Evolutionary conservation across 2,113 vertebrate species (phyloP), one percentile per base, ranked within the genome.

Genomic region (Macrotus californicus): DNA sequence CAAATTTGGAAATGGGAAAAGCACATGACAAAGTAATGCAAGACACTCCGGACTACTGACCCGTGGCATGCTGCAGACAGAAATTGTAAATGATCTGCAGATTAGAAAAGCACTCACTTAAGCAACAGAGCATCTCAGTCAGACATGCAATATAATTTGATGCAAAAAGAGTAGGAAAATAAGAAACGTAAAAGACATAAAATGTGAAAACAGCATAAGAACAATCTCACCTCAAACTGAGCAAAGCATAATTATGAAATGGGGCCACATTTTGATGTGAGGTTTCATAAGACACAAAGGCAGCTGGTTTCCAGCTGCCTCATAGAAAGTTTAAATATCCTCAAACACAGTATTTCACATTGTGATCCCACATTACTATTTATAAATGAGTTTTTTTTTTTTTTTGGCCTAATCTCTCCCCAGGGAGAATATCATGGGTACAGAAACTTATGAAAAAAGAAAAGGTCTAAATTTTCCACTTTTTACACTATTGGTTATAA

Each of bases 381-480:
- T 85, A 84, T 95, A 97, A 94, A 83, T 96, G 24, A 98, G 91
- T 91, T 2, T 77, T 97, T 96, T 94, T 83, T 89, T 91, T 2
- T 77, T 97, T 96, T 94, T 83, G 93, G 96, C 97, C 96, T 96
- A 82, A 96, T 92, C 95, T 96, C 94, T 97, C 89, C 93, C 93
- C 97, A 98, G 97, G 98, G 96, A 98, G 97, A 98, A 97, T 97
- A 98, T 98, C 97, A 98, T 95, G 97, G 96, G 96, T 98, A 98
- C 96, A 98, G 93, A 96, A 86, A 95, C 77, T 96, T 94, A 96
- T 72, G 87, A 59, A 82, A 97, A 95, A 95, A 96, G 34, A 89
- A 72, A 91, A 94, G 29, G 14, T 87, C 69, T 93, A 59, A 9
- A 91, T 76, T 93, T 95, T 91, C 93, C 82, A 96, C 75, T 97